Percentiles rank a stretch among this genome's conserved stretches.
Conservation (phyloP, 2,888 invertebrate species). For the Sinohyriopsis cumingii region DNA sequence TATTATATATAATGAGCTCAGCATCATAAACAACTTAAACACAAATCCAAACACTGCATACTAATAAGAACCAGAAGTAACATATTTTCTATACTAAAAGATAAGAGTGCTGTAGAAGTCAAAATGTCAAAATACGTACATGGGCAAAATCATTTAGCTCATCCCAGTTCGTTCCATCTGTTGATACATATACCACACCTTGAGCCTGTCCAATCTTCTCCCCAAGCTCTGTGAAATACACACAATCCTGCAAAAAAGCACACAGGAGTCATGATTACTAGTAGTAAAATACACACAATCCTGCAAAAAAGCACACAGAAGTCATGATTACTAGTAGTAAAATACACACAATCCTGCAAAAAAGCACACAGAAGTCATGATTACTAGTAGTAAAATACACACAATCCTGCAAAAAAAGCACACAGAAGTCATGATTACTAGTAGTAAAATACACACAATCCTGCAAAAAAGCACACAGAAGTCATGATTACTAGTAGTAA, state of each 20-base stretch:
- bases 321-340: not conserved
- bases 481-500: slow-evolving; percentile 47
- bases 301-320: slow-evolving; percentile 3
- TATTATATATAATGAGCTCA: slow-evolving; percentile 1
- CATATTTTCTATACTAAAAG: no score
- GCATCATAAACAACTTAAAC: not conserved
- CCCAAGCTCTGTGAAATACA: slow-evolving; percentile 69
- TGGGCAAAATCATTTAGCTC: slow-evolving; percentile 65
- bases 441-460: not conserved
- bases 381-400: not conserved
- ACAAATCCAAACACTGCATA: not conserved
- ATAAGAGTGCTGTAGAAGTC: no score
- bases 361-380: not conserved
- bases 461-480: not conserved
- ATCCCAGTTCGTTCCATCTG: slow-evolving; percentile 58
- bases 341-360: not conserved
- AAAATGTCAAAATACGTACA: slow-evolving; percentile 27
- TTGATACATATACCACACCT: slow-evolving; percentile 67
- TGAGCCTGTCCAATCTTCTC: slow-evolving; percentile 63
- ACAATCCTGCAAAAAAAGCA: not conserved
- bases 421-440: not conserved
- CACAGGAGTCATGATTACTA: no score
- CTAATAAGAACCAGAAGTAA: no score
- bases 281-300: no score
- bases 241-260: slow-evolving; percentile 61